Conservation (phyloP, 1,140 invertebrate genomes). For the Pteromalus puparum region DNA sequence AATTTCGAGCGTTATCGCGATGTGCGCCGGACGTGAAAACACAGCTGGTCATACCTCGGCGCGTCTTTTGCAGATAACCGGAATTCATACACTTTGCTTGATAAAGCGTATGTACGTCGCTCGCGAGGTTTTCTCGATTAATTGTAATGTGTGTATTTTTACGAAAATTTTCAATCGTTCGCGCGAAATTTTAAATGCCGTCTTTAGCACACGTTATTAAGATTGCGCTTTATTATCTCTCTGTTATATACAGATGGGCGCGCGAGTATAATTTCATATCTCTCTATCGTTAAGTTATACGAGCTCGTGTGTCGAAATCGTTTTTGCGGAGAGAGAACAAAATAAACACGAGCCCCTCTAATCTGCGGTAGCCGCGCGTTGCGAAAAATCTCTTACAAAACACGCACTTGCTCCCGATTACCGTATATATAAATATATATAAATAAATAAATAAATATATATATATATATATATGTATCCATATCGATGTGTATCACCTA, state of each 20-base stretch:
- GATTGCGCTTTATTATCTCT: constrained; percentile 26
- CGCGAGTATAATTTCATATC: no score
- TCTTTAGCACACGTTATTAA: background rate
- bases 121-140: constrained; percentile 32
- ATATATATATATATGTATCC: no score
- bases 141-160: no score
- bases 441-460: no score
- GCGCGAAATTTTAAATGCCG: constrained; percentile 14
- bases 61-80: constrained; percentile 21
- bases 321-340: background rate
- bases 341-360: constrained; percentile 6
- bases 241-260: no score
- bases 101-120: constrained; percentile 5
- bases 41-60: constrained; percentile 1
- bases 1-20: constrained; percentile 25
- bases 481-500: no score
- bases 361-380: no score
- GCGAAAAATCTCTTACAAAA: no score
- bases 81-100: constrained; percentile 11
- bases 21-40: constrained; percentile 31
- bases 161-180: constrained; percentile 18
- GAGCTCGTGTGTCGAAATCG: no score
- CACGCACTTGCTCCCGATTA: no score
- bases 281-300: background rate
- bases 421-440: no score